Evolutionary conservation across 2,797 vertebrate genomes (phyloP).

Genomic region (Liparis tanakae): DNA sequence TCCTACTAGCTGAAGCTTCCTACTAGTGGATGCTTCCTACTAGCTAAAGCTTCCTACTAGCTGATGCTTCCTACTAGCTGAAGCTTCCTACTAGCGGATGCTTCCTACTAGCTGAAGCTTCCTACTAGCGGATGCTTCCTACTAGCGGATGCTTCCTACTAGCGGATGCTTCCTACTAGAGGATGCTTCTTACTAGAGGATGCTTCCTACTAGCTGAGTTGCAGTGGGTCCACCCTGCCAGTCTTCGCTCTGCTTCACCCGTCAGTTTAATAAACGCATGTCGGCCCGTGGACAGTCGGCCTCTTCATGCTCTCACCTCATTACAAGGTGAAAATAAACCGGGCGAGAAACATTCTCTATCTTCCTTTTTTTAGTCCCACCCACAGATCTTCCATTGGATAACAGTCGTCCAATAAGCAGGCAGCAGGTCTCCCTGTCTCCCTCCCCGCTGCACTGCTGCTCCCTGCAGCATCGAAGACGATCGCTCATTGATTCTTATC

Average conservation of each 20-base stretch:
- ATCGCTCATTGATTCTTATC: conserved; percentile 6
- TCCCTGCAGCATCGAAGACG: not conserved
- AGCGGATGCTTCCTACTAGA: too few relatives aligned
- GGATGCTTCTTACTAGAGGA: too few relatives aligned
- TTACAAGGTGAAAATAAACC: conserved; percentile 12
- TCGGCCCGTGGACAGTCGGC: not conserved
- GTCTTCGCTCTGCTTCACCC: not conserved
- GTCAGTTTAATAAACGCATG: not conserved
- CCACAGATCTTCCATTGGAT: conserved; percentile 31
- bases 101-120: too few relatives aligned
- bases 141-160: too few relatives aligned
- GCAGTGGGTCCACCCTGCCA: not conserved
- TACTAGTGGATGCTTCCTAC: too few relatives aligned
- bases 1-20: too few relatives aligned
- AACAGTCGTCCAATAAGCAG: conserved; percentile 38
- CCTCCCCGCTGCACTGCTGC: not conserved
- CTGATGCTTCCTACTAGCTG: too few relatives aligned
- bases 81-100: too few relatives aligned
- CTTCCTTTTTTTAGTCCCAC: conserved; percentile 16
- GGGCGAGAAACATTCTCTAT: conserved; percentile 17
- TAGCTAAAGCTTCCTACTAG: too few relatives aligned
- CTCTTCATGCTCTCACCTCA: conserved; percentile 1
- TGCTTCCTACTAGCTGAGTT: not conserved
- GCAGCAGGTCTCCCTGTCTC: conserved; percentile 9
- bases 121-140: too few relatives aligned